Evolutionary conservation across 2,797 vertebrate species (phyloP), one percentile per base, ranked within the genome.

Genomic region (Sebastes taczanowskii): DNA sequence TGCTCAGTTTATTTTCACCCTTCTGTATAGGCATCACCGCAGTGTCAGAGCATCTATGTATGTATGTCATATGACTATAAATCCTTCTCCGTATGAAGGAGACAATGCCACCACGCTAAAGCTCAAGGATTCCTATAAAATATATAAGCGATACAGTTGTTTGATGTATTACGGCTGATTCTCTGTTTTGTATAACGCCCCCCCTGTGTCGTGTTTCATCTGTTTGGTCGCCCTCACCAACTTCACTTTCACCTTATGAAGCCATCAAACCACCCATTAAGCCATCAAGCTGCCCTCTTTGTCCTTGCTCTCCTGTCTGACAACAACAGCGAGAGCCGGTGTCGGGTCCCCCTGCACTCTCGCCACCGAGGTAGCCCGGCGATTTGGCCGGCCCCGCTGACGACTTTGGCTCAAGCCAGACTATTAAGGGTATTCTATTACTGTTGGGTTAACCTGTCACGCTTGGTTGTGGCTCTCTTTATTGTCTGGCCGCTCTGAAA

Each of bases 381-480:
- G 71, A 81, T 88, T 80, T 74, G 82, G 88, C 84, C 60, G 56
- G 27, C 74, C 52, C 80, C 0, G 30, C 73, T 0, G 29, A 61
- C 32, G 70, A 81, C 88, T 87, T 78, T 76, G 84, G 82, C 85
- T 83, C 53, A 1, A 78, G 78, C 80, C 38, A 68, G 79, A 89
- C 88, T 82, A 90, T 89, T 85, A 89, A 84, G 84, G 84, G 82
- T 91, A 88, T 91, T 92, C 89, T 88, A 92, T 94, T 93, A 93
- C 90, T 86, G 92, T 86, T 85, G 85, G 93, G 91, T 91, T 93
- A 92, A 94, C 93, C 93, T 89, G 92, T 94, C 94, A 94, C 82
- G 82, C 90, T 89, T 74, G 85, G 88, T 92, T 82, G 86, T 89
- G 86, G 87, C 86, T 93, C 83, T 90, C 89, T 92, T 91, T 91